phyloP scores from a whole-genome alignment of 64 coral and sea anemone genomes.

The Stylophora pistillata region DNA sequence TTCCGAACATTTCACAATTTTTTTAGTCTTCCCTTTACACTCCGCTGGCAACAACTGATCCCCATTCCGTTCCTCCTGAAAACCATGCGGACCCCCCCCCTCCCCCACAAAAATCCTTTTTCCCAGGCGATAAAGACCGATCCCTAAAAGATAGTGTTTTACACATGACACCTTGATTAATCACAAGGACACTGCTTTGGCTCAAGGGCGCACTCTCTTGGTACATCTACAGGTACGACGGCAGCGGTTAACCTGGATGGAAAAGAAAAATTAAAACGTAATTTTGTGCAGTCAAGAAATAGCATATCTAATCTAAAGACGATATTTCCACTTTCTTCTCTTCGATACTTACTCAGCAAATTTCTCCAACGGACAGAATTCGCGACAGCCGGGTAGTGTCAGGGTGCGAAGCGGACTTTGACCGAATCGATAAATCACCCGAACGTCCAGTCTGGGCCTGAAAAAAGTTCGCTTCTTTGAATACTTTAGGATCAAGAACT shows the following conservation, averaged over 20 bases:
- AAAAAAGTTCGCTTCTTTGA: too few species aligned
- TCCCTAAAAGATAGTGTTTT: background rate
- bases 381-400: slow-evolving; percentile 2
- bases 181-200: background rate
- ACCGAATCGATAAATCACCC: slow-evolving; percentile 33
- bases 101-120: too few species aligned
- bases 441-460: background rate
- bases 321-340: background rate
- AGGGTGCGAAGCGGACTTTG: background rate
- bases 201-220: slow-evolving; percentile 1
- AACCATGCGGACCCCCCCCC: too few species aligned
- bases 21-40: too few species aligned
- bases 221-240: background rate
- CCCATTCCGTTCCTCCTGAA: too few species aligned
- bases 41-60: too few species aligned
- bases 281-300: background rate
- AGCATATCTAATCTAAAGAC: background rate
- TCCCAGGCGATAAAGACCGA: too few species aligned
- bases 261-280: background rate
- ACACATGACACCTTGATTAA: slow-evolving; percentile 10
- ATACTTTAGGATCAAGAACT: background rate
- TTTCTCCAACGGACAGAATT: slow-evolving; percentile 6
- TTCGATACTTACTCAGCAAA: background rate
- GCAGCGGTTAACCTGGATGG: background rate
- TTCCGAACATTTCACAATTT: too few species aligned